Percentiles rank a stretch among this genome's conserved stretches.
phyloP scores from a whole-genome alignment of 2,113 vertebrate species.

The Cyrtonyx montezumae region DNA sequence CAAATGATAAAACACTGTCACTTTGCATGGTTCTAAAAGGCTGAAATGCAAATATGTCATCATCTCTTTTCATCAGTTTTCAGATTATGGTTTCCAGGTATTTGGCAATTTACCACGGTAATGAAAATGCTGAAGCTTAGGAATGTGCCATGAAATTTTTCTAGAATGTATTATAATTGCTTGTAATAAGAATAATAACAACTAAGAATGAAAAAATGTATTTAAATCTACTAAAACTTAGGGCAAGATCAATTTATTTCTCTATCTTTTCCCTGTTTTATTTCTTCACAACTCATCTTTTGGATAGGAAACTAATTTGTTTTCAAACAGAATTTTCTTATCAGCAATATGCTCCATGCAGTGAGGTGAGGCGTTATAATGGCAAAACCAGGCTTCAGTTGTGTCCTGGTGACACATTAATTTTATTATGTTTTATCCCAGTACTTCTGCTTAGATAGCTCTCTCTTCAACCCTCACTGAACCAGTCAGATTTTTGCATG shows the following conservation, averaged over 20 bases:
- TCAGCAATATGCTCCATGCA: not conserved
- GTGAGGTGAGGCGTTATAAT: not conserved
- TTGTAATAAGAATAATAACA: conserved; percentile 30
- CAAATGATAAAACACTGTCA: not conserved
- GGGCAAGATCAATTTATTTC: not conserved
- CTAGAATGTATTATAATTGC: not conserved
- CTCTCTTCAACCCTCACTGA: not conserved
- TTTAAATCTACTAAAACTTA: not conserved
- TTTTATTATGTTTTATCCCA: not conserved
- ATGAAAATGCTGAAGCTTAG: conserved; percentile 13
- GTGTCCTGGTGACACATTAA: not conserved
- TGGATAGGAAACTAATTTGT: conserved; percentile 28
- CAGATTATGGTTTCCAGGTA: not conserved
- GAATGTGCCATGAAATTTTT: not conserved
- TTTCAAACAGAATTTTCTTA: conserved; percentile 46
- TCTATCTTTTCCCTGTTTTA: not conserved
- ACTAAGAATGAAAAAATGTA: not conserved
- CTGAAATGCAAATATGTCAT: conserved; percentile 2
- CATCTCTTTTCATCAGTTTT: not conserved
- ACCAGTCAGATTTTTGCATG: not conserved
- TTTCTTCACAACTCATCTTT: conserved; percentile 19
- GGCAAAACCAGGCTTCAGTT: not conserved
- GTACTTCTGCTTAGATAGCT: not conserved
- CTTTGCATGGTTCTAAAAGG: not conserved
- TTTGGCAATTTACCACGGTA: conserved; percentile 8